Percentiles rank a stretch among this genome's conserved stretches.
Evolutionary conservation across 2,113 vertebrate genomes (phyloP).

Genomic region (Rana temporaria): DNA sequence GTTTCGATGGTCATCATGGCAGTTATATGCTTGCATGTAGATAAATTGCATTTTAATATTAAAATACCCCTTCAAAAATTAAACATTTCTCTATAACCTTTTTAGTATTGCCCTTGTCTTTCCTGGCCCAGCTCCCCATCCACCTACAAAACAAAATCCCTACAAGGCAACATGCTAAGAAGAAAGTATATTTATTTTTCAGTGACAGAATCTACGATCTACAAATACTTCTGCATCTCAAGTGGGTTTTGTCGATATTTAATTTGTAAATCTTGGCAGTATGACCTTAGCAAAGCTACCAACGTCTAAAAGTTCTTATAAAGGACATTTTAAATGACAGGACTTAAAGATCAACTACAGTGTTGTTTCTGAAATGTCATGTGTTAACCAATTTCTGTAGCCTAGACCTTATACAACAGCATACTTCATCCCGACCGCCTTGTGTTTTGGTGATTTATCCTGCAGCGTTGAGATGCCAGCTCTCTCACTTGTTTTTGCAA

Average conservation of each 20-base stretch:
- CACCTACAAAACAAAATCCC: slow-evolving; percentile 15
- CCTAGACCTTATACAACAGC: slow-evolving; percentile 7
- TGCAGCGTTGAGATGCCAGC: background rate
- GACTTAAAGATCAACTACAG: slow-evolving; percentile 47
- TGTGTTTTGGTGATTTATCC: slow-evolving; percentile 32
- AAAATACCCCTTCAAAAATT: too few species aligned
- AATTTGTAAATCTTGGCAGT: slow-evolving; percentile 52
- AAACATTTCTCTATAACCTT: too few species aligned
- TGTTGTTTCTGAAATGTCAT: slow-evolving; percentile 49
- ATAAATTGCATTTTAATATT: too few species aligned
- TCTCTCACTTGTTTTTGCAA: slow-evolving; percentile 7
- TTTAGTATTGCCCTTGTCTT: background rate
- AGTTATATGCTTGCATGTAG: too few species aligned
- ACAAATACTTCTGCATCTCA: slow-evolving; percentile 36
- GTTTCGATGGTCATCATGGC: too few species aligned
- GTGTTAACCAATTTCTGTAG: slow-evolving; percentile 39
- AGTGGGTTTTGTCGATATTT: slow-evolving; percentile 45
- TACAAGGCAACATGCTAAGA: background rate
- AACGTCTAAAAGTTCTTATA: slow-evolving; percentile 35
- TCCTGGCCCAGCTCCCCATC: background rate
- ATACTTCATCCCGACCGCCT: background rate
- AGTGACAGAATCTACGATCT: slow-evolving; percentile 41
- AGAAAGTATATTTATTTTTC: slow-evolving; percentile 38
- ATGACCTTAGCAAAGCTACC: slow-evolving; percentile 43
- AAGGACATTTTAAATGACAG: slow-evolving; percentile 55